Evolutionary conservation across 2,797 vertebrate genomes (phyloP).

Genomic region (Margarornis squamiger): DNA sequence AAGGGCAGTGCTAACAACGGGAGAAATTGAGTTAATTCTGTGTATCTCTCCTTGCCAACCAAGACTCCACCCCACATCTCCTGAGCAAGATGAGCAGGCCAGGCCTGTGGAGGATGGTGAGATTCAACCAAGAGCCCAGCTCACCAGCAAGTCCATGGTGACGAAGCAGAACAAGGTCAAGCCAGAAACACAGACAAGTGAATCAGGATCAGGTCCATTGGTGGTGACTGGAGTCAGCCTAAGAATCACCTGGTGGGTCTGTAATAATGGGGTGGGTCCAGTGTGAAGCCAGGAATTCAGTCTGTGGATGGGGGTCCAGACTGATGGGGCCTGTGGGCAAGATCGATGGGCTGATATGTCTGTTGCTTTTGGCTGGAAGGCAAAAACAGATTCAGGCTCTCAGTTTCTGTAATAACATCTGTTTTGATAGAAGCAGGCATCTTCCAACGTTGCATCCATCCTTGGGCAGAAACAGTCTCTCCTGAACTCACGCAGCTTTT

Average conservation of each 20-base stretch:
- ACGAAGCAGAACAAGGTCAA: neutral
- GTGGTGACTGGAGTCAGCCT: neutral
- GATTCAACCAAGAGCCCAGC: neutral
- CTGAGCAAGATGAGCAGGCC: neutral
- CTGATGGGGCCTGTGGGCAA: neutral
- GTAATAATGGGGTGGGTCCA: neutral
- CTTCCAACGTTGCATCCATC: neutral
- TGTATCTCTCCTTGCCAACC: neutral
- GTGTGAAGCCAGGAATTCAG: neutral
- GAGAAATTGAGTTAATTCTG: neutral
- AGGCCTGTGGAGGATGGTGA: neutral
- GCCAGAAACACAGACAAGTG: neutral
- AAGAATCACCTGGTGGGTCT: neutral
- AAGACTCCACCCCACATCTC: neutral
- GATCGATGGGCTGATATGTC: rapidly evolving
- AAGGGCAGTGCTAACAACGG: neutral
- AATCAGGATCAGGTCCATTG: no score
- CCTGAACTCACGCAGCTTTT: neutral
- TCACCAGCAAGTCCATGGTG: neutral
- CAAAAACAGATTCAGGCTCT: neutral
- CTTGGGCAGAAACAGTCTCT: neutral
- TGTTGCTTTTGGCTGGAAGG: neutral
- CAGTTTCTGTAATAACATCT: neutral
- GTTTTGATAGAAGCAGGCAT: neutral
- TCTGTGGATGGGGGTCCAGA: neutral